Base-by-base conservation (phyloP, 1,140 invertebrate species). In the Heliconius himera region DNA sequence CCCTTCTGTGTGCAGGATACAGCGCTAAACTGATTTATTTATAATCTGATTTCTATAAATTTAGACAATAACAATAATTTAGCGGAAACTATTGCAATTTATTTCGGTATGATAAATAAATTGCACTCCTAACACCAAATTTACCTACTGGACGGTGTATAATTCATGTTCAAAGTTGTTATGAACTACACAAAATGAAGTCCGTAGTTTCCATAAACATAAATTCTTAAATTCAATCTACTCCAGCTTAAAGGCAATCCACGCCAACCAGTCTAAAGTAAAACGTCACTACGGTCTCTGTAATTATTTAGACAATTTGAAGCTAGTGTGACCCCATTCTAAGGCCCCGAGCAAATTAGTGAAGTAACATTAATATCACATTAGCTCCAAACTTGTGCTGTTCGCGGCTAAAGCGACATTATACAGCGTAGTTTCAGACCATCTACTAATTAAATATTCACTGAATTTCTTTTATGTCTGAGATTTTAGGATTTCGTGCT, bases 231-330 rank as follows among this genome's bases (percentile, higher is more conserved):
- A 66, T 66, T 22, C 60, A 66, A 66, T 66, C 60, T 18, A 26
- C 60, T 66, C 26, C 60, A 66, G 22, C 13, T 66, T 22, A 22
- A 13, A 66, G 36, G 20, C 78, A 82, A 81, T 74, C 13, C 73
- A 26, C 54, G 26, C 81, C 41, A 81, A 81, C 76, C 51, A 82
- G 81, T 83, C 77, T 84, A 81, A 82, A 75, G 80, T 83, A 78
- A 82, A 80, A 70, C 81, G 81, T 83, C 77, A 81, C 78, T 87
- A 77, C 81, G 84, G 84, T 84, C 76, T 77, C 81, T 72, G 70
- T 85, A 89, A 91, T 91, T 92, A 92, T 92, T 91, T 90, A 91
- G 87, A 89, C 85, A 89, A 89, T 88, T 84, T 87, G 87, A 89
- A 90, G 83, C 89, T 85, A 82, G 82, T 82, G 81, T 84, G 89